Base-by-base conservation (phyloP, 2,888 invertebrate genomes). In the Atrina japonica region DNA sequence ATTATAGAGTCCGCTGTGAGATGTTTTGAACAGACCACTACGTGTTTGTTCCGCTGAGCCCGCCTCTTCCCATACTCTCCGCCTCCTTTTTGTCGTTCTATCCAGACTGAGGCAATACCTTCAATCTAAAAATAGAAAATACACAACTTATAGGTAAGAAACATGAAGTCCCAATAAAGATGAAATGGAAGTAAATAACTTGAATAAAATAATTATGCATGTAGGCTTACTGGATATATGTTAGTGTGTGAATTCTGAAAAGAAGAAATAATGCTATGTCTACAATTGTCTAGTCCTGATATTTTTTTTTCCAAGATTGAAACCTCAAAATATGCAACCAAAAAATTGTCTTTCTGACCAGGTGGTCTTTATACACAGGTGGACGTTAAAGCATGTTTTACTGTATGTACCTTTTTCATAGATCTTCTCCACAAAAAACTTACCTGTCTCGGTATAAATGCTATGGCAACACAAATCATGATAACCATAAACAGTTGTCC, bases 101-200 rank as follows among this genome's bases (percentile, higher is more conserved):
- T 97, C 97, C 98, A 98, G n/a, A 98, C 98, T 90, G 96, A 98
- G 7, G 97, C 98, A 86, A 99, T 92, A 91, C 97, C 97, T 91
- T 99, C 98, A 87, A 99, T 96, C 97, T 98, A 92, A 9, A 72
- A 35, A 66, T n/a, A n/a, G n/a, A n/a, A n/a, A 23, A 21, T 9
- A 18, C 14, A 49, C 7, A 49, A 49, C n/a, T n/a, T n/a, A n/a
- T n/a, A n/a, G n/a, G n/a, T n/a, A n/a, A n/a, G n/a, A n/a, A n/a
- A n/a, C n/a, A n/a, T n/a, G n/a, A n/a, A 14, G 41, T 41, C 41
- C 14, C 14, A 41, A 41, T 41, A 41, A 11, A 9, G 9, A 11
- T 41, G 14, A 11, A 14, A 41, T 41, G 41, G 41, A 41, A 41
- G 41, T 41, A 41, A 11, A 14, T 9, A 9, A 41, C n/a, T n/a